Percentiles rank a stretch among this genome's conserved stretches.
These are phyloP conservation scores for Ectemnius continuus DNA, from an alignment of 2,888 invertebrate species.

Conservation along the genomic window DNA sequence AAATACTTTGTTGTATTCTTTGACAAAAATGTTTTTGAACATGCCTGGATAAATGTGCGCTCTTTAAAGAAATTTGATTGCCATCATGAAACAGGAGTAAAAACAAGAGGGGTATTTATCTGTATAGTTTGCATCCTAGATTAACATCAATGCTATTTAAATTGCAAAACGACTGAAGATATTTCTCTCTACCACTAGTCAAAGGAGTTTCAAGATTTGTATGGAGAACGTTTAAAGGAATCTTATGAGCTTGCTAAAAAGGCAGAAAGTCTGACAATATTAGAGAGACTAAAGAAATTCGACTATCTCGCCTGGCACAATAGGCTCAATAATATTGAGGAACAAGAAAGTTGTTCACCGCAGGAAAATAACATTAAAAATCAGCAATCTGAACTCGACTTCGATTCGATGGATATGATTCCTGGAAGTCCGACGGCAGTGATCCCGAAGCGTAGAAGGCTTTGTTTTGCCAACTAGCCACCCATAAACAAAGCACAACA, in stretches of 20 bases:
- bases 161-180: too few species aligned
- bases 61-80: background rate
- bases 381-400: too few species aligned
- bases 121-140: too few species aligned
- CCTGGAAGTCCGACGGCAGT: too few species aligned
- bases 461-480: too few species aligned
- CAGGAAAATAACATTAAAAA: too few species aligned
- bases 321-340: background rate
- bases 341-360: constrained; percentile 2
- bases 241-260: constrained; percentile 35
- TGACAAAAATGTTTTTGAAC: background rate
- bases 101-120: too few species aligned
- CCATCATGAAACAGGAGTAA: background rate
- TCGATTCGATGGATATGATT: too few species aligned
- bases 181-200: too few species aligned
- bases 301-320: constrained; percentile 32
- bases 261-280: constrained; percentile 48
- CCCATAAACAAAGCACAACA: too few species aligned
- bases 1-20: background rate
- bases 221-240: constrained; percentile 23
- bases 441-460: too few species aligned
- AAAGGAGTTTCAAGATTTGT: background rate
- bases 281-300: constrained; percentile 47
- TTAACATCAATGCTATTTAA: too few species aligned
- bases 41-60: background rate